phyloP scores from a whole-genome alignment of 2,113 vertebrate species.

The Halichoeres trimaculatus region DNA sequence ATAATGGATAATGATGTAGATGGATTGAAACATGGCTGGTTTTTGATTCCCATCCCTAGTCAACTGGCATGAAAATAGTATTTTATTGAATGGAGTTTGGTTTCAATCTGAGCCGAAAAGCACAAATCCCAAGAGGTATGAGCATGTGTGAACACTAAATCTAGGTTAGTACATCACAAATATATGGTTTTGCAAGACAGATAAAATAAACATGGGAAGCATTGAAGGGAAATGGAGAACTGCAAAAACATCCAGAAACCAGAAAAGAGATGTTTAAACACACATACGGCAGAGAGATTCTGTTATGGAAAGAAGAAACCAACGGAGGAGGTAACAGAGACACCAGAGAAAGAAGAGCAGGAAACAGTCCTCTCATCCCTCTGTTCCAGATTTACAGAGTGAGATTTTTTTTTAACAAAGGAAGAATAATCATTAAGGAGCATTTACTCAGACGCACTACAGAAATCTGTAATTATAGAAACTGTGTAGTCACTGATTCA shows the following conservation, averaged over 20 bases:
- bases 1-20: no score
- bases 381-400: no score
- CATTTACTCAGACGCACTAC: neutral
- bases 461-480: conserved; percentile 7
- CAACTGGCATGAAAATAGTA: no score
- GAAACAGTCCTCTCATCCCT: no score
- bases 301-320: conserved; percentile 9
- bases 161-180: conserved; percentile 35
- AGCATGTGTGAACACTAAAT: conserved; percentile 12
- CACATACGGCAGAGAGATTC: neutral
- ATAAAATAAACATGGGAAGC: conserved; percentile 44
- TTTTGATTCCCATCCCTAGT: no score
- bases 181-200: conserved; percentile 37
- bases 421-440: no score
- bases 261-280: conserved; percentile 14
- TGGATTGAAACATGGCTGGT: no score
- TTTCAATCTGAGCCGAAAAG: no score
- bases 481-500: conserved; percentile 20
- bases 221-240: conserved; percentile 31
- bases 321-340: neutral
- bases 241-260: conserved; percentile 10
- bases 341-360: no score
- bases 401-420: no score
- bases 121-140: no score
- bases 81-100: no score